A percentile compares a stretch with the other conserved stretches of the same genome.
phyloP scores from a whole-genome alignment of 1,140 invertebrate genomes.

The Drosophila sp. region DNA sequence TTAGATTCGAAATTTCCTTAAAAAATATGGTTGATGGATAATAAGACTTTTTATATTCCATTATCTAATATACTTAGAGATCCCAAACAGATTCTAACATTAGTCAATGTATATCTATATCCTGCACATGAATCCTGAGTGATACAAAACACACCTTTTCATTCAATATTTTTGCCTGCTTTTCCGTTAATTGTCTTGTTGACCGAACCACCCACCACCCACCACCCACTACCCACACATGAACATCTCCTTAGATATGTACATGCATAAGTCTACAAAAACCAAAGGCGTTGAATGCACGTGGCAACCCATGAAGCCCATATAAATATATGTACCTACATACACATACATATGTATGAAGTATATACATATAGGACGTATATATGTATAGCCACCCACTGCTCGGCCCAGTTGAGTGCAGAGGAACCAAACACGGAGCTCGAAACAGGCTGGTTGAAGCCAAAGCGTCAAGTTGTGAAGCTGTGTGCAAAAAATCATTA shows the following conservation, averaged over 20 bases:
- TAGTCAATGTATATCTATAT: no score
- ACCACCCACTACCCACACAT: conserved; percentile 1
- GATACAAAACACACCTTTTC: background rate
- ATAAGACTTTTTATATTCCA: no score
- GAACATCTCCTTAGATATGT: background rate
- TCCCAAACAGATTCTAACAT: no score
- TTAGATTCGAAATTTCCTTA: no score
- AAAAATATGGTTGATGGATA: no score
- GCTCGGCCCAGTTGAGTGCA: background rate
- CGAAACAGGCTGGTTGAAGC: conserved; percentile 37
- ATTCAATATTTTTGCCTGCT: background rate
- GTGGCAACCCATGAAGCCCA: conserved; percentile 58
- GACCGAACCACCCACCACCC: conserved; percentile 1
- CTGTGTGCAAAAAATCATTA: conserved; percentile 82
- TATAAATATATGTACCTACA: conserved; percentile 75
- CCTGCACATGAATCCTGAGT: background rate
- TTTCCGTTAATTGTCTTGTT: conserved; percentile 47
- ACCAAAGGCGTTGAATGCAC: conserved; percentile 67
- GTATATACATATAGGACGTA: conserved; percentile 5
- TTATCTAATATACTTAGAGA: no score
- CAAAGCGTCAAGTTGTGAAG: conserved; percentile 78
- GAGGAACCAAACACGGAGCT: background rate
- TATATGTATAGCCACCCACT: conserved; percentile 38
- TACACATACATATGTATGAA: conserved; percentile 29
- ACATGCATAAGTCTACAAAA: conserved; percentile 23